Evolutionary conservation across 2,113 vertebrate genomes (phyloP).

Genomic region (Phoenicopterus ruber): DNA sequence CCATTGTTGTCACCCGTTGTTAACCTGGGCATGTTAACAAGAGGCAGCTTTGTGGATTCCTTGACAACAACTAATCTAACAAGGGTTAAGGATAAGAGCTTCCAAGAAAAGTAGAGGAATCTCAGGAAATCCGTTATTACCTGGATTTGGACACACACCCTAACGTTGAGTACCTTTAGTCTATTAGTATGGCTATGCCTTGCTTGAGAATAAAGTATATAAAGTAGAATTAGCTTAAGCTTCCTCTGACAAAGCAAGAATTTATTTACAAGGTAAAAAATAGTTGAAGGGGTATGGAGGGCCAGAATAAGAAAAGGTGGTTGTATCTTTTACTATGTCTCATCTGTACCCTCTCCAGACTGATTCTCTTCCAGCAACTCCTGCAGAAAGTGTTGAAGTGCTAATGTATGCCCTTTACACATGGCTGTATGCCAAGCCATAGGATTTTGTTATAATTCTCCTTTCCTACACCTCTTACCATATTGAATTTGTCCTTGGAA

Average conservation of each 20-base stretch:
- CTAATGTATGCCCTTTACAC: slow-evolving; percentile 36
- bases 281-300: neutral
- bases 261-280: neutral
- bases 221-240: slow-evolving; percentile 16
- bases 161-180: neutral
- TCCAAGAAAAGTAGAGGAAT: neutral
- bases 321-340: neutral
- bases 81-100: neutral
- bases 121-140: neutral
- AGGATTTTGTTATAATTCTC: slow-evolving; percentile 55
- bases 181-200: neutral
- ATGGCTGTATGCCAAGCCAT: slow-evolving; percentile 55
- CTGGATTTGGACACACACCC: neutral
- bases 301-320: neutral
- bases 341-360: neutral
- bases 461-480: slow-evolving; percentile 25
- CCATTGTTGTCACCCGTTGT: neutral
- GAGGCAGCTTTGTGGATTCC: neutral
- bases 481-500: slow-evolving; percentile 69
- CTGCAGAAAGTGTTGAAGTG: slow-evolving; percentile 38
- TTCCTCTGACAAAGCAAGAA: slow-evolving; percentile 8
- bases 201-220: neutral
- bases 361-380: slow-evolving; percentile 23
- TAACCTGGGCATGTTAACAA: neutral
- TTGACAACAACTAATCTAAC: neutral